These are phyloP conservation scores for Ectemnius lituratus DNA, from an alignment of 2,888 invertebrate genomes.

Conservation along the genomic window DNA sequence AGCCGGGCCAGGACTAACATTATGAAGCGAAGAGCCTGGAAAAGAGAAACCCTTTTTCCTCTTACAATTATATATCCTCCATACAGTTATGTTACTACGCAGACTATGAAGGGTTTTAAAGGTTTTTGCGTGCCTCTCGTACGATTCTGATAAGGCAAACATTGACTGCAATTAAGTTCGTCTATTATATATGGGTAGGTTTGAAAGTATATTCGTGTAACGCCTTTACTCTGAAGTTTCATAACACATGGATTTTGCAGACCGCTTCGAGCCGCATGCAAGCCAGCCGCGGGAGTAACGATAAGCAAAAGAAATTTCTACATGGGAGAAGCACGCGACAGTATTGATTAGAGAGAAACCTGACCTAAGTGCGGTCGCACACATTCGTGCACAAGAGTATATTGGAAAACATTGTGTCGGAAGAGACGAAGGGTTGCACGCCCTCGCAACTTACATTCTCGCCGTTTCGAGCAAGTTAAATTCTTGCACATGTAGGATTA, in stretches of 20 bases:
- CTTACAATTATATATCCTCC: too few species aligned
- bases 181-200: too few species aligned
- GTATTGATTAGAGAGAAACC: conserved; percentile 57
- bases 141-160: too few species aligned
- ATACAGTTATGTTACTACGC: too few species aligned
- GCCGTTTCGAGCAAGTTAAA: not conserved
- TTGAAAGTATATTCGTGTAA: too few species aligned
- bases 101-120: too few species aligned
- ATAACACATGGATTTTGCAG: conserved; percentile 37
- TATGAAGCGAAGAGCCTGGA: too few species aligned
- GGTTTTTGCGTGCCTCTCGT: too few species aligned
- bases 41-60: too few species aligned
- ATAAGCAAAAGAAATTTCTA: conserved; percentile 50
- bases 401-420: not conserved
- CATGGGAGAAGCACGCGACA: conserved; percentile 56
- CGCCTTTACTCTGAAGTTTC: conserved; percentile 8
- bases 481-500: not conserved
- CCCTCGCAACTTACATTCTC: not conserved
- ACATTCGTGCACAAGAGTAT: not conserved
- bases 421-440: not conserved
- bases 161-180: too few species aligned
- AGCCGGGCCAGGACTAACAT: too few species aligned
- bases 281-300: conserved; percentile 14
- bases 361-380: conserved; percentile 22
- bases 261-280: conserved; percentile 5